Evolutionary conservation across 2,888 invertebrate species (phyloP).

Genomic region (Yponomeuta evonymella): DNA sequence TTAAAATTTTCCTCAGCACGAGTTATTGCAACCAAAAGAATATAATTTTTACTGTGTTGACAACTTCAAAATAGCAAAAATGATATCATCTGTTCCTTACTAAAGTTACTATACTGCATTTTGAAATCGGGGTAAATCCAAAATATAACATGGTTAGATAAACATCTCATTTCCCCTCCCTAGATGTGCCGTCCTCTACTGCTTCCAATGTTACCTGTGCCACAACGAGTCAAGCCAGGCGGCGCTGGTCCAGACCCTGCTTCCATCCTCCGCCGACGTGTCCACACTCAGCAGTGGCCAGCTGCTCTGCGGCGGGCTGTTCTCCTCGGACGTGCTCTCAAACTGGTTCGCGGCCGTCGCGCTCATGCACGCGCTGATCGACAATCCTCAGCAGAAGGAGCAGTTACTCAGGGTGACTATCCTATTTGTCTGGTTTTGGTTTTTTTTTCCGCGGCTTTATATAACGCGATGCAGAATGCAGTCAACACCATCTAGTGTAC

Average conservation of each 20-base stretch:
- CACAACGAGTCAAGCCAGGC: slow-evolving; percentile 94
- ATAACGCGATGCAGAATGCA: too few relatives aligned
- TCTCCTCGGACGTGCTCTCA: slow-evolving; percentile 89
- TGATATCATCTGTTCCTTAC: too few relatives aligned
- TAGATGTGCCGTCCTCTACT: slow-evolving; percentile 96
- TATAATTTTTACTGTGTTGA: too few relatives aligned
- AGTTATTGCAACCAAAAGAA: too few relatives aligned
- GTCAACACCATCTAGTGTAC: too few relatives aligned
- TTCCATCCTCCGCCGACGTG: slow-evolving; percentile 90
- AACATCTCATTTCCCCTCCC: slow-evolving; percentile 12
- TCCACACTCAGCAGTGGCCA: slow-evolving; percentile 86
- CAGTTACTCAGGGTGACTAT: slow-evolving; percentile 81
- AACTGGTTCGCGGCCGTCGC: slow-evolving; percentile 98
- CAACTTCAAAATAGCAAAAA: too few relatives aligned
- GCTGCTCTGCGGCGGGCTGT: slow-evolving; percentile 93
- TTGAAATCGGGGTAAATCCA: too few relatives aligned
- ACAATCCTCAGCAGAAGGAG: slow-evolving; percentile 90
- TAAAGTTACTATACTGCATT: too few relatives aligned
- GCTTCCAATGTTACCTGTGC: slow-evolving; percentile 96
- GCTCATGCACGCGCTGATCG: slow-evolving; percentile 91
- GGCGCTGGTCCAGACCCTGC: slow-evolving; percentile 91
- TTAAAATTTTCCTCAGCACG: too few relatives aligned
- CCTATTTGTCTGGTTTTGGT: too few relatives aligned
- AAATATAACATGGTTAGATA: background rate
- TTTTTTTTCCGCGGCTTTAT: too few relatives aligned